phyloP scores from a whole-genome alignment of 2,113 vertebrate species.

The Caloenas nicobarica region DNA sequence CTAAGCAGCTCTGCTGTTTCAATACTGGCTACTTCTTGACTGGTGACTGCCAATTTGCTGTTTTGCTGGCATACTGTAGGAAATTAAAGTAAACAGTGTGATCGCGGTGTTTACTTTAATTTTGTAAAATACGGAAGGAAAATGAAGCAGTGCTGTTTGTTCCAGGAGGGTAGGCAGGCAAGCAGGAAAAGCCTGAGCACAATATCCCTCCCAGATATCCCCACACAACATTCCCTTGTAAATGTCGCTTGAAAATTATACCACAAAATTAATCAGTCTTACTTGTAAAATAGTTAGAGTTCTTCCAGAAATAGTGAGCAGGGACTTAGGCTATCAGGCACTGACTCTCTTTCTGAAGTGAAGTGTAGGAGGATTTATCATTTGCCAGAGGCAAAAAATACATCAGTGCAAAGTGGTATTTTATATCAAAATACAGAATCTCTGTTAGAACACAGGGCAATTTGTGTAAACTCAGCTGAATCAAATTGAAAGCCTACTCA shows the following conservation, averaged over 20 bases:
- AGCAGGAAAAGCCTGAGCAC: conserved; percentile 59
- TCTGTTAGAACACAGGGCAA: not conserved
- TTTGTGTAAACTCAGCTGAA: conserved; percentile 27
- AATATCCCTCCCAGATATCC: conserved; percentile 51
- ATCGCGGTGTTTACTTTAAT: conserved; percentile 71
- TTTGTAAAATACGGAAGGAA: conserved; percentile 69
- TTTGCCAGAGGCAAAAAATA: conserved; percentile 11
- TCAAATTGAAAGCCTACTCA: not conserved
- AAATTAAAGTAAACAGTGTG: conserved; percentile 72
- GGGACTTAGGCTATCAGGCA: not conserved
- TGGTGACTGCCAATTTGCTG: conserved; percentile 70
- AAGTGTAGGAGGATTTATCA: not conserved
- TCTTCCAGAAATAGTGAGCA: conserved; percentile 6
- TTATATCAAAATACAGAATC: conserved; percentile 24
- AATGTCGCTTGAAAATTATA: conserved; percentile 52
- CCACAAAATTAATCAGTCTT: conserved; percentile 40
- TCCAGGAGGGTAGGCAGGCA: conserved; percentile 56
- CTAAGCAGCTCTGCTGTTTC: conserved; percentile 62
- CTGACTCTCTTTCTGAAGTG: not conserved
- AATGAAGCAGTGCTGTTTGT: conserved; percentile 67
- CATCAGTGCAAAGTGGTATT: not conserved
- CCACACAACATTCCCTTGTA: conserved; percentile 29
- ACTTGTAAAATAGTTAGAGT: conserved; percentile 21
- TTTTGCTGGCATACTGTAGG: conserved; percentile 66
- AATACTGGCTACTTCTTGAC: conserved; percentile 55